Percentiles rank a stretch among this genome's conserved stretches.
Evolutionary conservation across 2,113 vertebrate species (phyloP).

Genomic region (Thymallus thymallus): DNA sequence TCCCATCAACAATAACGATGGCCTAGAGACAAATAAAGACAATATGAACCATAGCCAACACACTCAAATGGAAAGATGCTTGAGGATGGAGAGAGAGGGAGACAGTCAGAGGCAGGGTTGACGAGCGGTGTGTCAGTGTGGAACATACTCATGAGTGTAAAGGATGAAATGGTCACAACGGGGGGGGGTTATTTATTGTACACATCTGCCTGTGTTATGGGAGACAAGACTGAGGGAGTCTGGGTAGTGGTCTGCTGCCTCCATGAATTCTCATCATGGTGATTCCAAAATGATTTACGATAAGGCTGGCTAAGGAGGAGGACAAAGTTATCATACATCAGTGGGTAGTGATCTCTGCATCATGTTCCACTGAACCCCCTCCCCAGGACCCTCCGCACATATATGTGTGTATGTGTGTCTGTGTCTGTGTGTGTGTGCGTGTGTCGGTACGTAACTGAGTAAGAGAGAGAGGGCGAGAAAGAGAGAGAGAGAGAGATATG

Average conservation of each 20-base stretch:
- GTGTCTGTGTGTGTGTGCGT: constrained; percentile 24
- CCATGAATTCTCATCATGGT: constrained; percentile 71
- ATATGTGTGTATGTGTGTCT: constrained; percentile 22
- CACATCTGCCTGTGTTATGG: constrained; percentile 54
- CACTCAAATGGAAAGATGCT: neutral
- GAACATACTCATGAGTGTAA: constrained; percentile 46
- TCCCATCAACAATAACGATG: neutral
- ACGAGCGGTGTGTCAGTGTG: constrained; percentile 30
- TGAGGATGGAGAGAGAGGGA: constrained; percentile 12
- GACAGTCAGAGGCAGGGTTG: constrained; percentile 9
- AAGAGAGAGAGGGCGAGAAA: too few species aligned
- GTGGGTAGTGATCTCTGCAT: constrained; percentile 62
- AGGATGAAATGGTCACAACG: constrained; percentile 63
- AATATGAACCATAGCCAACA: neutral
- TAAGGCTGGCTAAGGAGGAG: constrained; percentile 52
- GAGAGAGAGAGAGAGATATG: too few species aligned
- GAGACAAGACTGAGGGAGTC: constrained; percentile 43
- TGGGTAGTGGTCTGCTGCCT: constrained; percentile 55
- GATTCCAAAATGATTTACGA: constrained; percentile 74
- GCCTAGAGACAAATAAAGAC: neutral
- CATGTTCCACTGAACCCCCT: constrained; percentile 43
- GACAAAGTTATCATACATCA: constrained; percentile 70
- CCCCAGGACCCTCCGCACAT: constrained; percentile 26
- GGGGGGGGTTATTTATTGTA: constrained; percentile 69
- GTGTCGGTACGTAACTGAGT: neutral